These are phyloP conservation scores for Nannobrachium achirus DNA, from an alignment of 2,113 vertebrate species.

Conservation along the genomic window DNA sequence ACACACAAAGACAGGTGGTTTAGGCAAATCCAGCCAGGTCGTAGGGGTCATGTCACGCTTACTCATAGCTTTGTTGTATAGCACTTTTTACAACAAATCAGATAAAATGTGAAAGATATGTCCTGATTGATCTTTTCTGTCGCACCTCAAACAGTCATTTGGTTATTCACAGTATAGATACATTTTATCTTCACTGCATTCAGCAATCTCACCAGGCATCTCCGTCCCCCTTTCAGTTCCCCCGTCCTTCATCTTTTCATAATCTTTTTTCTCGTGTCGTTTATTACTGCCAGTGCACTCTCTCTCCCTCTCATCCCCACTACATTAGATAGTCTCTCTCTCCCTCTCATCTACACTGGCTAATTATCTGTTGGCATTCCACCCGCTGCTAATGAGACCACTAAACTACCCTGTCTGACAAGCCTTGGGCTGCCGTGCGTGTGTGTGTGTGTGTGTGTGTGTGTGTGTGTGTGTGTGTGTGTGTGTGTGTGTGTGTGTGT, in stretches of 20 bases:
- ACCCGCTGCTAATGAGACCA: constrained; percentile 74
- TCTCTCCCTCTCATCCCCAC: constrained; percentile 44
- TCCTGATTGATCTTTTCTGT: no score
- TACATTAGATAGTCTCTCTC: no score
- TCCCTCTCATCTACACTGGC: constrained; percentile 42
- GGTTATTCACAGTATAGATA: no score
- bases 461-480: constrained; percentile 14
- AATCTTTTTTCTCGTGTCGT: constrained; percentile 32
- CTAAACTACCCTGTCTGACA: constrained; percentile 75
- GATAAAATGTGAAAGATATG: no score
- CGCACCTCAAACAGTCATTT: no score
- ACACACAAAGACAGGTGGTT: no score
- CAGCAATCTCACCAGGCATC: not conserved
- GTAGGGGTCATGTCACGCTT: no score
- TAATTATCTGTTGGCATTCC: constrained; percentile 75
- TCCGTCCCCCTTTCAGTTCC: constrained; percentile 1
- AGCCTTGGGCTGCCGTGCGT: constrained; percentile 40
- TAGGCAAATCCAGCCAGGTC: no score
- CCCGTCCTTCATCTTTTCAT: constrained; percentile 19
- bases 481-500: constrained; percentile 32
- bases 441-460: not conserved
- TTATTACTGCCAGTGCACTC: constrained; percentile 53
- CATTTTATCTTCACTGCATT: no score
- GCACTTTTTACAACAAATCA: no score
- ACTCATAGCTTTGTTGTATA: no score